Percentiles rank a stretch among this genome's conserved stretches.
phyloP scores from a whole-genome alignment of 2,888 invertebrate species.

The Lycocerus yunnanus region DNA sequence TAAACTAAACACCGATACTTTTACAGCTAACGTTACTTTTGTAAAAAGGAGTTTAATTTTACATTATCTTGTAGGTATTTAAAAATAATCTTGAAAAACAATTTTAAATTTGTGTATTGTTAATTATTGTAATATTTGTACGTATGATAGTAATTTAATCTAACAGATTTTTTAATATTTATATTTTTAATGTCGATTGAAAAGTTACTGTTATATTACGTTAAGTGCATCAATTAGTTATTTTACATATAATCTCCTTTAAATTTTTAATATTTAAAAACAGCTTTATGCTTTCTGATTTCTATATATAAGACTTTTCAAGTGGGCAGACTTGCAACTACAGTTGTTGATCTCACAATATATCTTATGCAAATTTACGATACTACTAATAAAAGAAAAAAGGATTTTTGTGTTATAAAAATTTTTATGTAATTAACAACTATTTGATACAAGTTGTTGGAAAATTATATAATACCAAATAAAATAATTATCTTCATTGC shows the following conservation, averaged over 20 bases:
- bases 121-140: background rate
- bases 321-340: background rate
- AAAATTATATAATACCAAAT: no score
- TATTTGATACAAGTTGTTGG: no score
- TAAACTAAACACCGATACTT: background rate
- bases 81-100: no score
- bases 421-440: no score
- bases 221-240: background rate
- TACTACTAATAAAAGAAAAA: background rate
- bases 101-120: no score
- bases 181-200: background rate
- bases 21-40: background rate
- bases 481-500: no score
- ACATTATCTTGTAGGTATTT: no score
- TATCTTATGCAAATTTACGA: background rate
- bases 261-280: background rate
- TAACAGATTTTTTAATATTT: background rate
- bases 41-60: background rate
- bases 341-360: background rate
- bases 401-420: background rate
- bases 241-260: background rate
- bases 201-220: background rate
- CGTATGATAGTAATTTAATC: background rate
- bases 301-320: background rate
- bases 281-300: background rate